Conservation (phyloP, 2,888 invertebrate genomes). For the Geotrupes spiniger region DNA sequence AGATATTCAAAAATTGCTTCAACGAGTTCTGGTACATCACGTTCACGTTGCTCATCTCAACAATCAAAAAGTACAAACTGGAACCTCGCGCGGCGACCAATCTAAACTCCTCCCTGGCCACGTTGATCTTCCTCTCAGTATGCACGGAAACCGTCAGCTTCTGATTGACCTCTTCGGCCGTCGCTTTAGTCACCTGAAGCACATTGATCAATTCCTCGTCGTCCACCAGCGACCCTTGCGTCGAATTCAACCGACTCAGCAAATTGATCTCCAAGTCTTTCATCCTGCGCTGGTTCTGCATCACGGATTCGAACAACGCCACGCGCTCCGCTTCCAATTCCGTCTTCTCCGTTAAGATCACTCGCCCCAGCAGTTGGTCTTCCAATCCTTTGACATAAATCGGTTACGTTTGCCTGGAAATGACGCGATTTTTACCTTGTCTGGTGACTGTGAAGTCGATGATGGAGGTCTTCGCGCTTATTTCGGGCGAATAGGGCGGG, state of each 20-base stretch:
- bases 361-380: conserved; percentile 89
- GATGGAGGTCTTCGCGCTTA: conserved; percentile 94
- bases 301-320: conserved; percentile 89
- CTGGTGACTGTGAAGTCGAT: conserved; percentile 98
- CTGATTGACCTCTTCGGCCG: conserved; percentile 92
- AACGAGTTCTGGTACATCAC: conserved; percentile 96
- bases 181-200: conserved; percentile 74
- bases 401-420: no score
- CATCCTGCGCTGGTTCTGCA: conserved; percentile 95
- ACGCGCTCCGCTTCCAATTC: conserved; percentile 94
- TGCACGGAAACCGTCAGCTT: conserved; percentile 89
- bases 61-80: conserved; percentile 91
- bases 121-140: conserved; percentile 90
- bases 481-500: conserved; percentile 95
- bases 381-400: no score
- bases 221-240: conserved; percentile 90
- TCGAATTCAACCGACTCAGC: conserved; percentile 86
- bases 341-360: conserved; percentile 94
- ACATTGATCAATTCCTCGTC: conserved; percentile 93
- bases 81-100: conserved; percentile 94
- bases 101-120: conserved; percentile 92
- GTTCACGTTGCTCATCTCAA: conserved; percentile 96
- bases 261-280: conserved; percentile 93
- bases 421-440: conserved; percentile 56
- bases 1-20: conserved; percentile 89